A percentile compares a stretch with the other conserved stretches of the same genome.
Conservation (phyloP, 2,888 invertebrate genomes). For the Helicoverpa assulta region DNA sequence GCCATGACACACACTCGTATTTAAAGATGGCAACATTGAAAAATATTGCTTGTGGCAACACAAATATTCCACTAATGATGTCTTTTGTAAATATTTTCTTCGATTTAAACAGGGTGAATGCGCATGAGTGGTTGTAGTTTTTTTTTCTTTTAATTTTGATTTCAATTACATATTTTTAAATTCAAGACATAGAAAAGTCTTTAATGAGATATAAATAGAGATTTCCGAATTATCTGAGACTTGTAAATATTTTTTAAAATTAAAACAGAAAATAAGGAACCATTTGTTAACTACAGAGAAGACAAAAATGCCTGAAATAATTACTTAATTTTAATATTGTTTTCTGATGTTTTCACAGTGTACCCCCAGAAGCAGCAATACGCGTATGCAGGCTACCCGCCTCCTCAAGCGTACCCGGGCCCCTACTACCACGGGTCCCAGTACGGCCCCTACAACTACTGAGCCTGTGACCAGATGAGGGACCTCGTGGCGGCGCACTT, state of each 20-base stretch:
- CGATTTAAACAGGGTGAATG: slow-evolving; percentile 48
- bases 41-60: slow-evolving; percentile 41
- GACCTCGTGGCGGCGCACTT: slow-evolving; percentile 86
- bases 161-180: background rate
- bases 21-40: background rate
- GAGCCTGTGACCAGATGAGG: slow-evolving; percentile 90
- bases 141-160: slow-evolving; percentile 6
- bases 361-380: slow-evolving; percentile 98
- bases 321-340: slow-evolving; percentile 1
- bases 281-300: too few species aligned
- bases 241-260: too few species aligned
- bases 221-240: too few species aligned
- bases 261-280: too few species aligned
- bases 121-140: slow-evolving; percentile 59
- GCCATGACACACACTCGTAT: slow-evolving; percentile 12
- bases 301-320: too few species aligned
- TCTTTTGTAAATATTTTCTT: slow-evolving; percentile 71
- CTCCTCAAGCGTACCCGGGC: slow-evolving; percentile 95
- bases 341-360: slow-evolving; percentile 89
- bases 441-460: slow-evolving; percentile 98
- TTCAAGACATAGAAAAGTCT: too few species aligned
- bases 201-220: too few species aligned
- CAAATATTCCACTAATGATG: slow-evolving; percentile 61
- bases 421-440: slow-evolving; percentile 98
- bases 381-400: slow-evolving; percentile 97